Evolutionary conservation across 2,888 invertebrate genomes (phyloP).

Genomic region (Lasiommata megera): DNA sequence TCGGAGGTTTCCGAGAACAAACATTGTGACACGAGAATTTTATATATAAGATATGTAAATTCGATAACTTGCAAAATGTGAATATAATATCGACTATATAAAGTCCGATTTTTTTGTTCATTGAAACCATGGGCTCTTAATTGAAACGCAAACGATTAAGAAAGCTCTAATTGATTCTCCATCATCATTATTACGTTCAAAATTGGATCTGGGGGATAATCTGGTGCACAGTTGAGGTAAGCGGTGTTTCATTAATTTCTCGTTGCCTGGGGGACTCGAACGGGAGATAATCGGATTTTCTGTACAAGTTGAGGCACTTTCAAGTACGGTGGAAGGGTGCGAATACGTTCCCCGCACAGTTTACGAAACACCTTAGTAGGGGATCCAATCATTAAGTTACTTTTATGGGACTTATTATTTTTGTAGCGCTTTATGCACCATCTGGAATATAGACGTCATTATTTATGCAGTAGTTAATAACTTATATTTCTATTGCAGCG

Average conservation of each 20-base stretch:
- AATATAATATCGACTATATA: too few species aligned
- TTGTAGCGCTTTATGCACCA: too few species aligned
- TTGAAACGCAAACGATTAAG: slow-evolving; percentile 15
- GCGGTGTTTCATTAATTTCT: slow-evolving; percentile 49
- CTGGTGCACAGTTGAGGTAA: slow-evolving; percentile 42
- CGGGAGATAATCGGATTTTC: slow-evolving; percentile 47
- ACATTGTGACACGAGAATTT: too few species aligned
- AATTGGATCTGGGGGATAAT: slow-evolving; percentile 38
- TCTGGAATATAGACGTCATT: too few species aligned
- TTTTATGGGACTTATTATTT: background rate
- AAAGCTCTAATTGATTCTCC: slow-evolving; percentile 31
- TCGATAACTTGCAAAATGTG: too few species aligned
- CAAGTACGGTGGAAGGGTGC: slow-evolving; percentile 33
- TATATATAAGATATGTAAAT: too few species aligned
- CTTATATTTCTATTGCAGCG: too few species aligned
- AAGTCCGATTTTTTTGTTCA: too few species aligned
- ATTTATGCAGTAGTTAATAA: too few species aligned
- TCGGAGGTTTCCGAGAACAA: too few species aligned
- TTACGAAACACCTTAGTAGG: slow-evolving; percentile 17
- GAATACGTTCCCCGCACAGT: slow-evolving; percentile 20
- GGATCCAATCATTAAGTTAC: background rate
- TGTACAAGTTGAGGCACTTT: slow-evolving; percentile 38
- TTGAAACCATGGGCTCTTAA: background rate
- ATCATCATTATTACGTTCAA: slow-evolving; percentile 42
- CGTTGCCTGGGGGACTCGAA: slow-evolving; percentile 42